These are phyloP conservation scores for Podiceps cristatus DNA, from an alignment of 2,113 vertebrate genomes.

Conservation along the genomic window DNA sequence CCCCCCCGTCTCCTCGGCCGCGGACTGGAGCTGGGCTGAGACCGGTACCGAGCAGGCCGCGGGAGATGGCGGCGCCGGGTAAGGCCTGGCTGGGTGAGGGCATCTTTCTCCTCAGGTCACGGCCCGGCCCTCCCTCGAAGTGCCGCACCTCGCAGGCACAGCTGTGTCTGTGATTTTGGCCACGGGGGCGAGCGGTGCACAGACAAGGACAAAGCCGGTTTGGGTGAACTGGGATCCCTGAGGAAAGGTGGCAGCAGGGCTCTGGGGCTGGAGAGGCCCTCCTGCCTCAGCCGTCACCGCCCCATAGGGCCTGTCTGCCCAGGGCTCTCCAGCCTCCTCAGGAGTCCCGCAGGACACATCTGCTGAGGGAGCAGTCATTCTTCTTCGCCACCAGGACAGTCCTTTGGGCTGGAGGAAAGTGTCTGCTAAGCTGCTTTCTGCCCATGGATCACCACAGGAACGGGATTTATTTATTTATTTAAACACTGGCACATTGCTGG, in stretches of 20 bases:
- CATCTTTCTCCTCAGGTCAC: background rate
- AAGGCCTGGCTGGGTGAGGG: fast-evolving
- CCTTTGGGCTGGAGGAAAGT: background rate
- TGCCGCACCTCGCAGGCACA: fast-evolving
- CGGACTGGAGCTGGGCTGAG: background rate
- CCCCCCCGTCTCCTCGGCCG: fast-evolving
- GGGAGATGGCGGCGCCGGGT: fast-evolving
- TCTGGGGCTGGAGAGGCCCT: fast-evolving
- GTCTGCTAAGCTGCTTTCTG: background rate
- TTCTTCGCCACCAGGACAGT: fast-evolving
- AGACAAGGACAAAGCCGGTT: background rate
- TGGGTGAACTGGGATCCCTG: fast-evolving
- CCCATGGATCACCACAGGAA: fast-evolving
- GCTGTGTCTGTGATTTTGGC: background rate
- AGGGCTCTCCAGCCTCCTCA: background rate
- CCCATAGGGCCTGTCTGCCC: fast-evolving
- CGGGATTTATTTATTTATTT: background rate
- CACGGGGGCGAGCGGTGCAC: fast-evolving
- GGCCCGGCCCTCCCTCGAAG: fast-evolving
- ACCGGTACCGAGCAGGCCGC: fast-evolving
- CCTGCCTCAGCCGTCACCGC: too few relatives aligned
- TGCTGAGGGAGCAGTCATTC: background rate
- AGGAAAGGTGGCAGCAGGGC: too few relatives aligned
- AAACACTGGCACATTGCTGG: background rate
- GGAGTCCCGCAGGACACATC: fast-evolving